Conservation (phyloP, 2,113 vertebrate genomes). For the Caloenas nicobarica region DNA sequence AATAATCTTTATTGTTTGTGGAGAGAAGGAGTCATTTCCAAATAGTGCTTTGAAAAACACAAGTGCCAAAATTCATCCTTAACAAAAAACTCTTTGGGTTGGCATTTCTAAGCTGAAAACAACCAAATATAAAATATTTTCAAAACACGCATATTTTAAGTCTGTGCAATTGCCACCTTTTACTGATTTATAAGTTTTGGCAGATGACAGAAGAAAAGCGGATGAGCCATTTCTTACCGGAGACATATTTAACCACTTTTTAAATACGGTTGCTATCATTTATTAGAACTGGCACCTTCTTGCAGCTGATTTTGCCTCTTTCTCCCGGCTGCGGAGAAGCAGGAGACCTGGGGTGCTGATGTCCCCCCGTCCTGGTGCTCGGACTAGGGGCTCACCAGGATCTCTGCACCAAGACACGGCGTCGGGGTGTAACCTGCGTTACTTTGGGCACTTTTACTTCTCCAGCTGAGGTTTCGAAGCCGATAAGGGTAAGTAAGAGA, state of each 20-base stretch:
- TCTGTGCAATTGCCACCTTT: background rate
- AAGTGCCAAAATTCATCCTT: background rate
- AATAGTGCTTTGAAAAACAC: background rate
- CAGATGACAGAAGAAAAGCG: background rate
- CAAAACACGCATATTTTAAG: background rate
- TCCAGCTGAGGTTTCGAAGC: background rate
- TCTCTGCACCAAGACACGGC: background rate
- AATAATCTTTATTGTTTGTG: constrained; percentile 18
- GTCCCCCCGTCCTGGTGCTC: background rate
- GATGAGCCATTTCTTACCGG: background rate
- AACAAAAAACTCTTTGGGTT: background rate
- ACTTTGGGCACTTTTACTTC: background rate
- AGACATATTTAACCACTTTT: background rate
- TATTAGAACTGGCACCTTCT: background rate
- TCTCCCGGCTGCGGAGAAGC: background rate
- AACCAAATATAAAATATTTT: background rate
- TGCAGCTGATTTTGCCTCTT: background rate
- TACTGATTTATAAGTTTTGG: background rate
- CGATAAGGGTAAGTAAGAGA: background rate
- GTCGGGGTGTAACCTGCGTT: background rate
- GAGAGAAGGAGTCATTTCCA: background rate
- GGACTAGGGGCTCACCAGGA: background rate
- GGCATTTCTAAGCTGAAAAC: background rate
- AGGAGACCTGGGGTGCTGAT: background rate
- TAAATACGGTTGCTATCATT: rapidly evolving